A percentile compares a stretch with the other conserved stretches of the same genome.
Conservation (phyloP, 2,797 vertebrate species). For the Malacoraja senta region DNA sequence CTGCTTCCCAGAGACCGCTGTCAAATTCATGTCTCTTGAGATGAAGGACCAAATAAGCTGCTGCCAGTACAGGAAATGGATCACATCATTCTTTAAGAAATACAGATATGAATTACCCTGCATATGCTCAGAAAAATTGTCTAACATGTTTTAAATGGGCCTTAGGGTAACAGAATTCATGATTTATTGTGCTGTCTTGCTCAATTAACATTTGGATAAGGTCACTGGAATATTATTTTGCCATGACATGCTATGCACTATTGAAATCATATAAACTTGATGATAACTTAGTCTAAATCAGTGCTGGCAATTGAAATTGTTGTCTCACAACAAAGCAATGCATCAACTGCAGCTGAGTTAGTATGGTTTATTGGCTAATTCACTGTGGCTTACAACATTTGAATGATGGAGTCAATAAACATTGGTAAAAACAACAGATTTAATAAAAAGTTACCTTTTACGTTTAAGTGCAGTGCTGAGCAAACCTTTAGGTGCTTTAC, state of each 20-base stretch:
- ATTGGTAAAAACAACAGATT: background rate
- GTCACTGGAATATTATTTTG: background rate
- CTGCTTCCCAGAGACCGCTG: constrained; percentile 17
- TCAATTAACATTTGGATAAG: constrained; percentile 24
- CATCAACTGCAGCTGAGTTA: background rate
- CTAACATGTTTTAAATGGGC: constrained; percentile 19
- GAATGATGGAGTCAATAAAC: background rate
- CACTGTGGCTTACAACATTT: background rate
- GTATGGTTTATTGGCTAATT: background rate
- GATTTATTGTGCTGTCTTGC: background rate
- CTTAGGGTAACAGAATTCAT: constrained; percentile 10
- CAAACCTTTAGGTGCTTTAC: background rate
- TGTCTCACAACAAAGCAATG: background rate
- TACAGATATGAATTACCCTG: constrained; percentile 14
- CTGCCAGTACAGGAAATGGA: constrained; percentile 28
- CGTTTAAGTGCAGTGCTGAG: background rate
- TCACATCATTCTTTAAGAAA: constrained; percentile 3
- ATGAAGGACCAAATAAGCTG: constrained; percentile 24
- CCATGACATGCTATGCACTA: background rate
- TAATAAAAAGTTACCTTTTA: background rate
- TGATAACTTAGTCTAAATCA: background rate
- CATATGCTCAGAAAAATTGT: constrained; percentile 3
- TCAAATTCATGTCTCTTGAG: constrained; percentile 13
- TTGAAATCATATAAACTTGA: background rate
- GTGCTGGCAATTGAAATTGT: background rate